Base-by-base conservation (phyloP, 2,113 vertebrate genomes). In the Tursiops truncatus region DNA sequence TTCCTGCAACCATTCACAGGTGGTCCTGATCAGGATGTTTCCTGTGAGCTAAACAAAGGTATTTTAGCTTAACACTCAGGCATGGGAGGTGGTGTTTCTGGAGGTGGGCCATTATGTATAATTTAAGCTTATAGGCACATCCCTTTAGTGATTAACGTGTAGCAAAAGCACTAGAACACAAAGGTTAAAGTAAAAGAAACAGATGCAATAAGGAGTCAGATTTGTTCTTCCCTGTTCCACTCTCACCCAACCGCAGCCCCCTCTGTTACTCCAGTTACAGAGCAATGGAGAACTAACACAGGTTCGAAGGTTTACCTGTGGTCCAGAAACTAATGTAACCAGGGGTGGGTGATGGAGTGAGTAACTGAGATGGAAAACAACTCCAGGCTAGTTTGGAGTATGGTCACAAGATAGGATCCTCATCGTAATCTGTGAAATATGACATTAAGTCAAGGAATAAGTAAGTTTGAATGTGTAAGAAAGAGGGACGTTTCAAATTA, bases 401-500 rank as follows among this genome's bases (percentile, higher is more conserved):
- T 6, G 3, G 38, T 76, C 80, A 23, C 31, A 68, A 62, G 31
- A 21, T 38, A 53, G 47, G 47, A 44, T 56, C 38, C 9, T 73
- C n/a, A 60, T 9, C 63, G 10, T 23, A 77, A 89, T 81, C 9
- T 8, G 20, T 44, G 89, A 91, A 76, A 38, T 36, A 50, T 3
- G 17, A 92, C 36, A 33, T 74, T 28, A 85, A 58, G 62, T 31
- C 92, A 80, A 89, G 23, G 20, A 89, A 73, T 36, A 67, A 86
- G 36, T 91, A 47, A 31, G 63, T 44, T 11, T 95, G 56, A 91
- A 65, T 41, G 56, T 62, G 36, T 47, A 88, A 23, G 80, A 87
- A 89, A 84, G 79, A 94, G 62, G 65, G 44, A 67, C 44, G 60
- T 84, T 97, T 95, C 36, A 77, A 91, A 63, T 93, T 25, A 74